Evolutionary conservation across 2,888 invertebrate species (phyloP), one percentile per base, ranked within the genome.

Genomic region (Calliopum simillimum): DNA sequence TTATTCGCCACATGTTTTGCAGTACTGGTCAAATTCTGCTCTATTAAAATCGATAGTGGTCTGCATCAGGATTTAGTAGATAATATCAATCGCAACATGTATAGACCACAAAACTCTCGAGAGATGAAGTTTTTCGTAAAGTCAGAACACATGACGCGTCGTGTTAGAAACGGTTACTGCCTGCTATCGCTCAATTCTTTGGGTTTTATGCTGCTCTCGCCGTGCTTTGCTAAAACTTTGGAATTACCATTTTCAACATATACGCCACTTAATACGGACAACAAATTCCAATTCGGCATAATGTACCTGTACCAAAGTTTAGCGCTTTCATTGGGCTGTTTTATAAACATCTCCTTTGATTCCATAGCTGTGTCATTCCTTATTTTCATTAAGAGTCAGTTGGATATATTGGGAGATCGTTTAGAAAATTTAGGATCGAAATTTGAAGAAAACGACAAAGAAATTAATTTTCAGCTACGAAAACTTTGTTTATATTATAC

Each of bases 361-460:
- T 76, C 83, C 1, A 69, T 81, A 4, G 76, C 78, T 61, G 69
- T 75, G 8, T 76, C 79, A 5, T 41, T 82, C 41, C 75, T 81
- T 12, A 76, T 81, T 2, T 79, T 76, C n/a, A 53, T 76, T 4
- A 73, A 73, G 8, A 66, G 73, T 2, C 81, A 83, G 55, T 21
- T 82, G 68, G 79, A 80, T 8, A 75, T 82, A 11, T 56, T 82
- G 55, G 76, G 71, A 4, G 8, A 75, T 13, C 78, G 81, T 0
- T 59, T 81, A 8, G 56, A 75, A 3, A 46, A 55, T 11, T 70
- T 82, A n/a, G 79, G 77, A 2, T 4, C 16, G 4, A 3, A 25
- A 2, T 21, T 8, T 14, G 47, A 1, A 16, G 71, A 73, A 8
- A 25, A 75, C 21, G 58, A 62, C 8, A 13, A 14, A 2, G 33